phyloP scores from a whole-genome alignment of 1,140 invertebrate genomes.

The Orussus abietinus region DNA sequence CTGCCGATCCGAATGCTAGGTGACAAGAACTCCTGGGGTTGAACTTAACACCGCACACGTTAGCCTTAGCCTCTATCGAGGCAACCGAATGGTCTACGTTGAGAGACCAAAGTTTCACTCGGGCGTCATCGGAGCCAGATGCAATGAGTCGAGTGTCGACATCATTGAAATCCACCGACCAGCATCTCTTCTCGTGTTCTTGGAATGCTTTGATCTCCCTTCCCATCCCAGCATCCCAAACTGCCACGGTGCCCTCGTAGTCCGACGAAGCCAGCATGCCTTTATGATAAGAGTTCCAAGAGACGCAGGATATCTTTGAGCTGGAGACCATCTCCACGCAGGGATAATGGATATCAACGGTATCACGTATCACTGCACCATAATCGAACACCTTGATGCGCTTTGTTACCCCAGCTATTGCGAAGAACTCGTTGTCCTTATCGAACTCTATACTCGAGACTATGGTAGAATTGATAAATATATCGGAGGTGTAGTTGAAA shows the following conservation, averaged over 20 bases:
- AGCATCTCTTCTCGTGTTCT: slow-evolving; percentile 94
- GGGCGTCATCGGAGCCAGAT: slow-evolving; percentile 91
- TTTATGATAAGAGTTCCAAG: slow-evolving; percentile 93
- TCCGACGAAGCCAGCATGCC: slow-evolving; percentile 87
- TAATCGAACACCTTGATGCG: slow-evolving; percentile 95
- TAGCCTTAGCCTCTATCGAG: slow-evolving; percentile 85
- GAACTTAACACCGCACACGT: slow-evolving; percentile 96
- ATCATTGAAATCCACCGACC: slow-evolving; percentile 95
- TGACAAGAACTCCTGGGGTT: slow-evolving; percentile 84
- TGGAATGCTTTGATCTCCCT: slow-evolving; percentile 71
- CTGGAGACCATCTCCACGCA: slow-evolving; percentile 88
- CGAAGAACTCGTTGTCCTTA: slow-evolving; percentile 94
- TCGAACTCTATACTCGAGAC: slow-evolving; percentile 97
- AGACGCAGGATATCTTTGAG: slow-evolving; percentile 93
- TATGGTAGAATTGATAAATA: slow-evolving; percentile 86
- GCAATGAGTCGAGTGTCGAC: slow-evolving; percentile 88
- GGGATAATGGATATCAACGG: slow-evolving; percentile 88
- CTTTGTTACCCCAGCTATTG: slow-evolving; percentile 94
- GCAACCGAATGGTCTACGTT: slow-evolving; percentile 84
- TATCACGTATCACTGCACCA: slow-evolving; percentile 76
- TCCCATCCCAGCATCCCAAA: slow-evolving; percentile 89
- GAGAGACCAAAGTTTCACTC: slow-evolving; percentile 91
- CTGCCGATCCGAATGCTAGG: slow-evolving; percentile 91
- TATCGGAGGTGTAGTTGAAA: slow-evolving; percentile 86
- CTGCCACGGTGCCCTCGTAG: slow-evolving; percentile 90